A percentile compares a stretch with the other conserved stretches of the same genome.
Evolutionary conservation across 2,797 vertebrate genomes (phyloP).

Genomic region (Protonibea diacanthus): DNA sequence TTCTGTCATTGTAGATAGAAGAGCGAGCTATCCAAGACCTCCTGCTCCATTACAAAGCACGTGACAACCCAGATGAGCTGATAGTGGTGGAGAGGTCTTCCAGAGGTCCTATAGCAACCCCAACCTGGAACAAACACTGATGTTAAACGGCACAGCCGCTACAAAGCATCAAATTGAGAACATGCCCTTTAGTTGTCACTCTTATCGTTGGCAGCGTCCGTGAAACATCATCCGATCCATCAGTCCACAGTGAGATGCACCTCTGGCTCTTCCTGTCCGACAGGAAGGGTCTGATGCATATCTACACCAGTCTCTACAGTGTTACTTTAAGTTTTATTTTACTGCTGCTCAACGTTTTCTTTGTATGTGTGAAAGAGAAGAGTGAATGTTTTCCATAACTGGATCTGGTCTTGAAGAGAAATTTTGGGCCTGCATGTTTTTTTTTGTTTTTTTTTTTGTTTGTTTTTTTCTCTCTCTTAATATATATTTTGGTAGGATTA

Average conservation of each 20-base stretch:
- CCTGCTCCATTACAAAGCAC: slow-evolving; percentile 90
- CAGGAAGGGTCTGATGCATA: slow-evolving; percentile 23
- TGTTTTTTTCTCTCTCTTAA: not conserved
- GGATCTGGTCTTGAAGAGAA: slow-evolving; percentile 37
- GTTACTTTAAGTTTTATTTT: slow-evolving; percentile 43
- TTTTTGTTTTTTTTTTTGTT: not conserved
- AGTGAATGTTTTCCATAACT: slow-evolving; percentile 30
- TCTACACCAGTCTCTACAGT: slow-evolving; percentile 36
- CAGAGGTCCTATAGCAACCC: slow-evolving; percentile 91
- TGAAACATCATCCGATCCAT: slow-evolving; percentile 15
- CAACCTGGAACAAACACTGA: slow-evolving; percentile 97
- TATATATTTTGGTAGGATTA: not conserved
- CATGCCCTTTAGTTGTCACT: slow-evolving; percentile 34
- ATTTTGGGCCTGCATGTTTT: slow-evolving; percentile 13
- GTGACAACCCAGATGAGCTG: slow-evolving; percentile 94
- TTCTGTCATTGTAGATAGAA: slow-evolving; percentile 88
- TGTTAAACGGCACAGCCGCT: slow-evolving; percentile 22
- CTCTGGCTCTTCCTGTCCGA: not conserved
- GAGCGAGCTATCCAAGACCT: slow-evolving; percentile 97
- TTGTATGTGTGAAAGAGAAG: slow-evolving; percentile 18
- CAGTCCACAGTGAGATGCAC: slow-evolving; percentile 25
- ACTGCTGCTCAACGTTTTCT: slow-evolving; percentile 54
- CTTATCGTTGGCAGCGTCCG: slow-evolving; percentile 5
- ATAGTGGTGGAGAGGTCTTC: slow-evolving; percentile 93
- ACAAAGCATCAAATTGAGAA: slow-evolving; percentile 41